A percentile compares a stretch with the other conserved stretches of the same genome.
phyloP scores from a whole-genome alignment of 2,888 invertebrate genomes.

The Actias luna region DNA sequence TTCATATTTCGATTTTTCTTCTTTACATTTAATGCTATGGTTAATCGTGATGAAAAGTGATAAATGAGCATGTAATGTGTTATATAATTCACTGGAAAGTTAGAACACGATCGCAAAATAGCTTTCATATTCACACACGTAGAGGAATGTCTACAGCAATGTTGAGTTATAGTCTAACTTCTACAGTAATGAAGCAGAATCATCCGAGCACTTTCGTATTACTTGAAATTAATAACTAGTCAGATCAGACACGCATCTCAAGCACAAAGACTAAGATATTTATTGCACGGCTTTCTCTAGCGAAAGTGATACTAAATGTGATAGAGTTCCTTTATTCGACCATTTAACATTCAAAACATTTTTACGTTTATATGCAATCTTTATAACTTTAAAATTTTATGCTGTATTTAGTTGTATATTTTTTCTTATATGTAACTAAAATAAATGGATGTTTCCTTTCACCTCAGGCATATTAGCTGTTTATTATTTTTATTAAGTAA shows the following conservation, averaged over 20 bases:
- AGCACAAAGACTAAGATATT: constrained; percentile 5
- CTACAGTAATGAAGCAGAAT: background rate
- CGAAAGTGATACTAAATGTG: constrained; percentile 9
- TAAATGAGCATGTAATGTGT: background rate
- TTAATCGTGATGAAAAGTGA: background rate
- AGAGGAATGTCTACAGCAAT: background rate
- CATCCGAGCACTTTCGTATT: background rate
- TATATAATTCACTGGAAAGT: background rate
- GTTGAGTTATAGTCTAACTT: background rate
- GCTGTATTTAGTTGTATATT: no score
- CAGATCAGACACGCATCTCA: constrained; percentile 1
- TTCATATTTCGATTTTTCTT: background rate
- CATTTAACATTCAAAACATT: background rate
- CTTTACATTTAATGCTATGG: background rate
- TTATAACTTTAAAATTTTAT: background rate
- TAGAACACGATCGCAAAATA: background rate
- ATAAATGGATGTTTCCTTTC: no score
- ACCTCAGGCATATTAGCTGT: background rate
- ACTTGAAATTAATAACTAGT: constrained; percentile 1
- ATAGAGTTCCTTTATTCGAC: constrained; percentile 1
- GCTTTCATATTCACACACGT: background rate
- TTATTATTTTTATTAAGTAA: background rate
- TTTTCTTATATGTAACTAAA: no score
- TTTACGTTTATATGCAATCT: background rate
- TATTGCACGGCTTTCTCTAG: constrained; percentile 6